Evolutionary conservation across 2,888 invertebrate genomes (phyloP).

Genomic region (Baronia brevicornis): DNA sequence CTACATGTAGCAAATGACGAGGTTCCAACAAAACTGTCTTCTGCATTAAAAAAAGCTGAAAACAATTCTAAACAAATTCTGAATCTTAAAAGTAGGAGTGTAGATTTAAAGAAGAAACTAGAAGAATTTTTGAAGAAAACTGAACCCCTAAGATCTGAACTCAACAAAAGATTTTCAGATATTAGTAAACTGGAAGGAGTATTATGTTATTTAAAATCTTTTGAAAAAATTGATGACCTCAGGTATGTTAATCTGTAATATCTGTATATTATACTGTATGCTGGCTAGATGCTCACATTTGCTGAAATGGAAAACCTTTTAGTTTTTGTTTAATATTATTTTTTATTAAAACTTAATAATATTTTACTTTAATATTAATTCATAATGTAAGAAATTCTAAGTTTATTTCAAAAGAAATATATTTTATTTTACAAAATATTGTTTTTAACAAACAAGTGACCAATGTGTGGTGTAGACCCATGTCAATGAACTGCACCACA

Average conservation of each 20-base stretch:
- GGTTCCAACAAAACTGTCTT: slow-evolving; percentile 78
- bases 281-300: no score
- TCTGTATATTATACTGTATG: not conserved
- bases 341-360: no score
- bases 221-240: slow-evolving; percentile 82
- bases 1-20: slow-evolving; percentile 77
- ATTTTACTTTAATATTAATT: no score
- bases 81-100: slow-evolving; percentile 62
- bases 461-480: no score
- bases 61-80: slow-evolving; percentile 67
- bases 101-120: slow-evolving; percentile 50
- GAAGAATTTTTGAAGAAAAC: slow-evolving; percentile 51
- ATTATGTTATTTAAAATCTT: slow-evolving; percentile 80
- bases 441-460: no score
- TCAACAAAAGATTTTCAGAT: slow-evolving; percentile 60
- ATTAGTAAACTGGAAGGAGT: slow-evolving; percentile 73
- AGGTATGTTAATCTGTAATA: slow-evolving; percentile 60
- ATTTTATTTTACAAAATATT: no score
- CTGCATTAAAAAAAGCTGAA: slow-evolving; percentile 79
- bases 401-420: no score
- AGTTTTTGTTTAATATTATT: no score
- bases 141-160: slow-evolving; percentile 55
- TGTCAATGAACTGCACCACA: no score
- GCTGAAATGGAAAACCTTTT: no score
- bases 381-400: no score